Conservation (phyloP, 2,888 invertebrate species). For the Drosophila tripunctata region DNA sequence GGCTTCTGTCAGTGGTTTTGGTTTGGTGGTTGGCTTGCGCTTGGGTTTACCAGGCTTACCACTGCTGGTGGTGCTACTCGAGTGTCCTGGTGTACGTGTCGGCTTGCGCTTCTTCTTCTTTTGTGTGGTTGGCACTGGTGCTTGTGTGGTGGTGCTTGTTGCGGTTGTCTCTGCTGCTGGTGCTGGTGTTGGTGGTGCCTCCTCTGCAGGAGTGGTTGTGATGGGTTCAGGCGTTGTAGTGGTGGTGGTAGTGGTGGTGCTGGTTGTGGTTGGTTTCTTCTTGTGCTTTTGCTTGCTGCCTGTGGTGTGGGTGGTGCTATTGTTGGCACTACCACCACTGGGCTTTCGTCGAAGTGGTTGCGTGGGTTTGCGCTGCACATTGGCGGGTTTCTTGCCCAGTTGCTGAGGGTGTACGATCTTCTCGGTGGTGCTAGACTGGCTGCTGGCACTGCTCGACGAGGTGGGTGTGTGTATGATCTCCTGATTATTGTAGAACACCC, state of each 20-base stretch:
- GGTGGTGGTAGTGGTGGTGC: constrained; percentile 28
- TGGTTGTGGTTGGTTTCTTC: constrained; percentile 67
- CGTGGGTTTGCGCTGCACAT: constrained; percentile 61
- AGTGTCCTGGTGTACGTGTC: constrained; percentile 66
- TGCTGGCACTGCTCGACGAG: constrained; percentile 28
- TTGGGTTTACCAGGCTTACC: constrained; percentile 41
- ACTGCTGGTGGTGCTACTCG: constrained; percentile 9
- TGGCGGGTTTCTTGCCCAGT: constrained; percentile 64
- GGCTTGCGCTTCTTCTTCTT: constrained; percentile 81
- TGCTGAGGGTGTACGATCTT: constrained; percentile 34
- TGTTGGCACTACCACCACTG: constrained; percentile 26
- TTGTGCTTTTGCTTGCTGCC: constrained; percentile 75
- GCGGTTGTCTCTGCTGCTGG: constrained; percentile 33
- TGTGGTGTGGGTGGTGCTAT: constrained; percentile 37
- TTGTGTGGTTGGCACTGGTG: constrained; percentile 42
- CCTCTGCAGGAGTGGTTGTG: constrained; percentile 20
- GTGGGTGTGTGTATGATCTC: constrained; percentile 74
- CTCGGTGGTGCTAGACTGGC: constrained; percentile 37
- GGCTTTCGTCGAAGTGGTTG: constrained; percentile 76
- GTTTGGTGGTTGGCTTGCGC: constrained; percentile 48
- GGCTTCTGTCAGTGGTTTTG: constrained; percentile 46
- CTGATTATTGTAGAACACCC: constrained; percentile 81
- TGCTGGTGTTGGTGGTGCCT: constrained; percentile 24
- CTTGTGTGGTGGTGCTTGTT: constrained; percentile 34
- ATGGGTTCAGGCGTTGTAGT: constrained; percentile 22